Base-by-base conservation (phyloP, 2,888 invertebrate genomes). In the Drosophila multiciliata region DNA sequence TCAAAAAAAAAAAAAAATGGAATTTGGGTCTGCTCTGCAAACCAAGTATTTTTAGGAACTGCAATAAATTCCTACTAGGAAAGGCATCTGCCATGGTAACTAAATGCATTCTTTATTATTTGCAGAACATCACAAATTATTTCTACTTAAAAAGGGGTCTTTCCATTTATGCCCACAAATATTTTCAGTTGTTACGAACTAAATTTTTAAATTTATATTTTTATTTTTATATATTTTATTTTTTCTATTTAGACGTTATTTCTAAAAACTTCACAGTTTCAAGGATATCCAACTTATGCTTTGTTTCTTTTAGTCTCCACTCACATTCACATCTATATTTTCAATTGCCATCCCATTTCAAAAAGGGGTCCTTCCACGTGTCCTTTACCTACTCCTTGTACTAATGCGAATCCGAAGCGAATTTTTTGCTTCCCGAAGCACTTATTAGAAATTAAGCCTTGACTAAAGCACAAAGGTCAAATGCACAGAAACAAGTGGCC, bases 361-460 rank as follows among this genome's bases (percentile, higher is more conserved):
- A 5, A 8, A 9, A 23, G 11, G 11, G 11, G 5, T 35, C 45
- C 20, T 15, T 15, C 36, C 23, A 17, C 53, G 3, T 17, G 35
- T 17, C 53, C 35, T 23, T 53, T 53, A 23, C 23, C 8, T 23
- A 15, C 23, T 35, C 9, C 35, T 36, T 53, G 23, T 1, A 11
- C 15, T 35, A 35, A 20, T 35, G 9, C 7, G n/a, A 6, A 42
- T 20, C 32, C 32, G 12, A 20, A n/a, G 32, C n/a, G 29, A 12
- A 50, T 20, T 11, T 38, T n/a, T 29, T 52, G 38, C 20, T 20
- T 45, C 33, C n/a, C 26, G 32, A 52, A n/a, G 17, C 53, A 81
- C 70, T 79, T 77, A 77, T 73, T 81, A 68, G 71, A 74, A 74
- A 74, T 60, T 70, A 66, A 74, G 69, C 59, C 53, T 54, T 38